Conservation (phyloP, 1,140 invertebrate genomes). For the Cecropterus lyciades region DNA sequence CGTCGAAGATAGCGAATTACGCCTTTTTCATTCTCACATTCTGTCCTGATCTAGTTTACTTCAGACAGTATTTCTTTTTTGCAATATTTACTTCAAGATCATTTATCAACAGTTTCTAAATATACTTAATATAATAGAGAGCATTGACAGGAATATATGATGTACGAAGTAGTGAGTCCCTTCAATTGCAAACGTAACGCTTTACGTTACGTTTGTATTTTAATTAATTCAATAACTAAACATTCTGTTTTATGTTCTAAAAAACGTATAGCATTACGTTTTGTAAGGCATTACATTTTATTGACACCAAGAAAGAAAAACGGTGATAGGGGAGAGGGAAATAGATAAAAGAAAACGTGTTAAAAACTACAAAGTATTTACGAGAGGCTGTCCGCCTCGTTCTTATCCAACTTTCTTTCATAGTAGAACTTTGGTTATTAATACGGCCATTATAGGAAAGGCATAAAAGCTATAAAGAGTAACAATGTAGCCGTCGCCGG, state of each 20-base stretch:
- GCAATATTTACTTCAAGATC: not conserved
- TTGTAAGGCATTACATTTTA: no score
- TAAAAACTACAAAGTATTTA: constrained; percentile 5
- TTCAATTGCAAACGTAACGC: no score
- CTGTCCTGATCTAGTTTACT: constrained; percentile 9
- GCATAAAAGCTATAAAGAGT: constrained; percentile 40
- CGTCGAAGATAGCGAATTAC: constrained; percentile 12
- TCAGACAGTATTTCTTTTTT: not conserved
- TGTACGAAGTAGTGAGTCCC: no score
- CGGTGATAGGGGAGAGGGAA: not conserved
- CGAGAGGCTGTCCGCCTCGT: not conserved
- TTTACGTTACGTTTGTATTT: no score
- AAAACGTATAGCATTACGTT: no score
- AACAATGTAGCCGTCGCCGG: constrained; percentile 55
- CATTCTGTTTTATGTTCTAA: no score
- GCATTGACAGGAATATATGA: no score
- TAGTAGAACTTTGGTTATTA: constrained; percentile 35
- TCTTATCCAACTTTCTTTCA: constrained; percentile 27
- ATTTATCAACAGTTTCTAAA: not conserved
- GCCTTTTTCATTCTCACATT: constrained; percentile 6
- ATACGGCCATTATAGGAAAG: constrained; percentile 33
- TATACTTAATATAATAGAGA: no score
- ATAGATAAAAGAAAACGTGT: not conserved
- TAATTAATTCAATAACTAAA: no score
- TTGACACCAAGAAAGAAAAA: no score